phyloP scores from a whole-genome alignment of 2,797 vertebrate genomes.

The Melopsittacus undulatus region DNA sequence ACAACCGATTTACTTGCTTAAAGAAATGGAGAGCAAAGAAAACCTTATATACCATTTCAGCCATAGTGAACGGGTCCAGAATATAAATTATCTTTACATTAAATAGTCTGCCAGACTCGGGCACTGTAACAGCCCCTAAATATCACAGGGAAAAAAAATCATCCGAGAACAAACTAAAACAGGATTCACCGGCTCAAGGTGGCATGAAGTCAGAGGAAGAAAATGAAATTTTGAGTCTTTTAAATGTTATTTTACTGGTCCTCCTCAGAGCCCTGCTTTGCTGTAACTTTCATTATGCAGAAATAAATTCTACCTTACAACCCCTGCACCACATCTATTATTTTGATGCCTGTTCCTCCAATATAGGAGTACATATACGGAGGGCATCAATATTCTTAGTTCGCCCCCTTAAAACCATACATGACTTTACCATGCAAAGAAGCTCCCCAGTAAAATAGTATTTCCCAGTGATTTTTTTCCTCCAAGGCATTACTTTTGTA shows the following conservation, averaged over 20 bases:
- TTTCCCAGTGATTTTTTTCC: background rate
- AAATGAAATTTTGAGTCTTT: background rate
- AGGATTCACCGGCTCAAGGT: background rate
- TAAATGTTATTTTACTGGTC: background rate
- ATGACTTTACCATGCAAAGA: background rate
- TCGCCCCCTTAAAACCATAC: background rate
- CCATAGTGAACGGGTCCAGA: background rate
- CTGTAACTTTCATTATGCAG: background rate
- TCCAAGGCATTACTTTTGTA: background rate
- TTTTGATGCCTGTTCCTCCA: background rate
- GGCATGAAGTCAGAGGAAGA: background rate
- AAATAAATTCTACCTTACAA: background rate
- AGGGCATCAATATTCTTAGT: background rate
- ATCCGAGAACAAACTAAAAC: background rate
- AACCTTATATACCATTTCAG: background rate
- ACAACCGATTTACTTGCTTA: background rate
- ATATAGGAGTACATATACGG: background rate
- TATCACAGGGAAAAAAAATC: background rate
- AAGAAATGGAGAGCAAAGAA: background rate
- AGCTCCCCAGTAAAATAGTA: background rate
- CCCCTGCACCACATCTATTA: background rate
- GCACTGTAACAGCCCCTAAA: background rate
- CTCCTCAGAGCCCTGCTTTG: background rate
- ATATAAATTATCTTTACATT: background rate
- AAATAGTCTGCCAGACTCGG: background rate